Percentiles rank a stretch among this genome's conserved stretches.
phyloP scores from a whole-genome alignment of 2,113 vertebrate species.

The Oryzias celebensis region DNA sequence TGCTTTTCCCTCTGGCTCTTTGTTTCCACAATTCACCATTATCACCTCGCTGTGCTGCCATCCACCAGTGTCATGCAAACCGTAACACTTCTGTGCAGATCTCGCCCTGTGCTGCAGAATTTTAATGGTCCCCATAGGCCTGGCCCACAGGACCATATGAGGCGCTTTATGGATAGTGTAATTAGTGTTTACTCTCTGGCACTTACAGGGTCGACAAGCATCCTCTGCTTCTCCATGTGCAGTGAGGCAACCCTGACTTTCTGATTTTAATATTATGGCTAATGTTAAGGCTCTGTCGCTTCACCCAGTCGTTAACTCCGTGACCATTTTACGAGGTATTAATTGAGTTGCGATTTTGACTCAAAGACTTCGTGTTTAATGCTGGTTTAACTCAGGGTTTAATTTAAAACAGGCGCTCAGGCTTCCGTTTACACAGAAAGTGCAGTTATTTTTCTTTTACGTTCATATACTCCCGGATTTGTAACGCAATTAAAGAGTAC shows the following conservation, averaged over 20 bases:
- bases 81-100: conserved; percentile 49
- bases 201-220: conserved; percentile 62
- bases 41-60: conserved; percentile 50
- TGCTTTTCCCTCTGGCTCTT: conserved; percentile 60
- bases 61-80: conserved; percentile 49
- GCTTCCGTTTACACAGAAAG: not conserved
- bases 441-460: too few species aligned
- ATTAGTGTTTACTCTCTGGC: conserved; percentile 77
- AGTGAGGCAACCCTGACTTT: conserved; percentile 61
- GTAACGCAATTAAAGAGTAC: not conserved
- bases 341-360: conserved; percentile 79
- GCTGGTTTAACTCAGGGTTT: conserved; percentile 63
- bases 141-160: conserved; percentile 64
- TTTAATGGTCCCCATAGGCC: conserved; percentile 67
- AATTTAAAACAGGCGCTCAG: conserved; percentile 75
- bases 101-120: conserved; percentile 51
- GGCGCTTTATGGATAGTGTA: conserved; percentile 73
- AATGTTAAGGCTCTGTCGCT: conserved; percentile 70
- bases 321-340: conserved; percentile 77
- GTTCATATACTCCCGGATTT: not conserved
- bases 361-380: conserved; percentile 76
- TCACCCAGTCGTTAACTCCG: conserved; percentile 74
- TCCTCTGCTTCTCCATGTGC: conserved; percentile 57
- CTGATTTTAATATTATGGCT: conserved; percentile 71
- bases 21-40: conserved; percentile 57